Base-by-base conservation (phyloP, 2,888 invertebrate genomes). In the Dioctria linearis region DNA sequence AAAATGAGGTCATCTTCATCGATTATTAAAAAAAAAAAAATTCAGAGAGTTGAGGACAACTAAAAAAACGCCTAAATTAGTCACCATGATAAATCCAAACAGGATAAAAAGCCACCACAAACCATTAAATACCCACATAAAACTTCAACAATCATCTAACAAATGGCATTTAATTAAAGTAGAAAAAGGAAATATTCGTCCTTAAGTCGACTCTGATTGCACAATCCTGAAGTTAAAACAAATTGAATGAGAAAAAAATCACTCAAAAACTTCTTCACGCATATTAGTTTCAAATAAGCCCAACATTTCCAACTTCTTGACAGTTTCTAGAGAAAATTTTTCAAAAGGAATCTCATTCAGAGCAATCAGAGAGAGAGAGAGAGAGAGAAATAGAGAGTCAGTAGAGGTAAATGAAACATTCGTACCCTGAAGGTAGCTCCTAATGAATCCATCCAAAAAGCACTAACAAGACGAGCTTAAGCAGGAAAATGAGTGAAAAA, bases 291-390 rank as follows among this genome's bases (percentile, higher is more conserved):
- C 51, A 51, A 71, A 9, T 37, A 39, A 43, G 40, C n/a, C 67
- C 71, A 71, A 71, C 71, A 71, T 71, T 71, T 54, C 71, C 51
- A 71, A 54, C 71, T 51, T 54, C 71, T 71, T 71, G 71, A 71
- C 71, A 71, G 71, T 71, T 71, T 71, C 71, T 39, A 71, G 51
- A 71, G 67, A 46, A 46, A 6, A 46, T 6, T 46, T 46, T 46
- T 8, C 8, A 46, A 46, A 46, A 46, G 0, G 25, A 25, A 67
- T 37, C 71, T 67, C 71, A 71, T 71, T 71, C 71, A 71, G 39
- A 71, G 71, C 25, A 25, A 25, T n/a, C n/a, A 25, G 25, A 25
- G 25, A 25, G 2, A 25, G 25, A 25, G 25, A 25, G 1, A 25
- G 25, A 25, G 25, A 25, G 25, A 25, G 25, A 25, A 25, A 25